These are phyloP conservation scores for Chiloscyllium punctatum DNA, from an alignment of 2,797 vertebrate species.

Conservation along the genomic window DNA sequence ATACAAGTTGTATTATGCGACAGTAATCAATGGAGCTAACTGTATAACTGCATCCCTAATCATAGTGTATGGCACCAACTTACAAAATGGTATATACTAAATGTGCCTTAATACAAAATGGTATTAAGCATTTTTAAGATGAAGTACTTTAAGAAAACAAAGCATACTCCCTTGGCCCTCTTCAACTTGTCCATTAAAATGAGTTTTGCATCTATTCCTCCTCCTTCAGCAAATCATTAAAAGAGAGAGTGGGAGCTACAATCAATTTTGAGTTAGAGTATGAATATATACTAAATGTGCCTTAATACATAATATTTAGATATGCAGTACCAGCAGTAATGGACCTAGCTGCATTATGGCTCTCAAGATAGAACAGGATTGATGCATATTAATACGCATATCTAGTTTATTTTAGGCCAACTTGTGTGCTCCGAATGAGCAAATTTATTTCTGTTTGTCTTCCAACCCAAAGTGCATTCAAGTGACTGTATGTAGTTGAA, in stretches of 20 bases:
- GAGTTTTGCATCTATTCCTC: neutral
- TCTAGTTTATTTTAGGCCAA: neutral
- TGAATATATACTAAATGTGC: neutral
- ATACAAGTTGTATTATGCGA: neutral
- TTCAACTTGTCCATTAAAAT: neutral
- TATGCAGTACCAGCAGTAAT: neutral
- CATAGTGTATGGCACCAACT: neutral
- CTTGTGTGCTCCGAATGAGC: neutral
- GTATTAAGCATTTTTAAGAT: neutral
- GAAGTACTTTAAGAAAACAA: neutral
- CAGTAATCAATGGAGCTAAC: neutral
- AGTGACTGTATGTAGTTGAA: too few species aligned
- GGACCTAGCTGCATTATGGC: neutral
- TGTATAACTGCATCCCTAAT: neutral
- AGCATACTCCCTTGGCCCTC: neutral
- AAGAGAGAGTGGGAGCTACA: neutral
- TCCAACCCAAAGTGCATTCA: neutral
- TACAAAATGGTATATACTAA: neutral
- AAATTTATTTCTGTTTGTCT: neutral
- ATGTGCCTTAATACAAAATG: neutral
- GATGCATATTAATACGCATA: neutral
- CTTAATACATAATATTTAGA: neutral
- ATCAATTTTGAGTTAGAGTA: neutral
- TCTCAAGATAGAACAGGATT: neutral
- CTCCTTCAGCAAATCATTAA: neutral